Conservation (phyloP, 2,113 vertebrate species). For the Saccopteryx leptura region DNA sequence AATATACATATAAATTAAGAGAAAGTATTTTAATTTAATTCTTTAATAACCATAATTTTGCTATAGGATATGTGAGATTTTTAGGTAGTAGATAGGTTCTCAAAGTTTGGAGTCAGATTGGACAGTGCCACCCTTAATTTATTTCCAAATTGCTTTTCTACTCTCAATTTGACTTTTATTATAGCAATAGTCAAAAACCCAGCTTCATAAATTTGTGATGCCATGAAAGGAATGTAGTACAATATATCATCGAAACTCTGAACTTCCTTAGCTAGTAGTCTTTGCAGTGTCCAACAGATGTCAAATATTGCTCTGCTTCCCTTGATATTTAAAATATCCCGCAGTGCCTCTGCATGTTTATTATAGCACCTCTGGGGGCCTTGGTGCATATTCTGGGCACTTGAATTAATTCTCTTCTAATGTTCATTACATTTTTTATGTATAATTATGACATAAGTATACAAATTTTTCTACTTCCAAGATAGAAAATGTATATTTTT, state of each 20-base stretch:
- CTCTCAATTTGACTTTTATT: slow-evolving; percentile 25
- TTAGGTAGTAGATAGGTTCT: not conserved
- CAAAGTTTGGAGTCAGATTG: not conserved
- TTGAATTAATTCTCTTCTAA: slow-evolving; percentile 27
- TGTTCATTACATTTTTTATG: slow-evolving; percentile 12
- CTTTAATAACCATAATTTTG: slow-evolving; percentile 35
- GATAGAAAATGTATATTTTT: slow-evolving; percentile 16
- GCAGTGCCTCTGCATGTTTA: not conserved
- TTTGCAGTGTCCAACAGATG: slow-evolving; percentile 23
- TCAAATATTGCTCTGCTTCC: slow-evolving; percentile 9
- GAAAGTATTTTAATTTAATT: slow-evolving; percentile 39
- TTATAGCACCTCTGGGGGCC: not conserved
- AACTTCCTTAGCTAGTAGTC: not conserved
- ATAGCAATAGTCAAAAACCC: not conserved
- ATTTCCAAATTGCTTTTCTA: slow-evolving; percentile 13
- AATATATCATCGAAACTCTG: not conserved
- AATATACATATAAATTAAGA: slow-evolving; percentile 19
- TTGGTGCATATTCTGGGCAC: not conserved
- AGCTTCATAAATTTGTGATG: not conserved
- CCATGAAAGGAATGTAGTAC: not conserved
- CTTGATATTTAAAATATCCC: slow-evolving; percentile 5
- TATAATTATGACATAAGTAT: slow-evolving; percentile 4
- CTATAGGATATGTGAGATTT: not conserved
- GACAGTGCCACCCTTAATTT: not conserved
- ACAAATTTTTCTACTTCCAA: slow-evolving; percentile 24